Evolutionary conservation across 2,888 invertebrate genomes (phyloP).

Genomic region (Ischnus inquisitorius): DNA sequence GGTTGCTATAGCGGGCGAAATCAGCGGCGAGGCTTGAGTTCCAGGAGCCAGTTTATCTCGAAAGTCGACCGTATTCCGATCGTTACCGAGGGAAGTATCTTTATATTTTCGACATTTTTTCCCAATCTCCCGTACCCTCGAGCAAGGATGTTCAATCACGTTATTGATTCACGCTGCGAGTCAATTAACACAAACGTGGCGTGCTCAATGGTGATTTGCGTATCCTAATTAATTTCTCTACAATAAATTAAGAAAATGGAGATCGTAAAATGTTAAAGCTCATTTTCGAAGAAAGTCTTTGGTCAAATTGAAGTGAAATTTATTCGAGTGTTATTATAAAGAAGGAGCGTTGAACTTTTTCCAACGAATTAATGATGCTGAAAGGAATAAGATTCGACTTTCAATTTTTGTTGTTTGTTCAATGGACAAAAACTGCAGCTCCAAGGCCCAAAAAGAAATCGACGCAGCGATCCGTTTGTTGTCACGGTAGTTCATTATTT

Average conservation of each 20-base stretch:
- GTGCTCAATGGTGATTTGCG: background rate
- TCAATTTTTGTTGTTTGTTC: background rate
- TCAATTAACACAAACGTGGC: background rate
- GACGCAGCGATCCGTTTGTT: background rate
- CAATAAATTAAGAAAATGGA: no score
- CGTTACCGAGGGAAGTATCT: constrained; percentile 47
- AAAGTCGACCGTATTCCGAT: constrained; percentile 78
- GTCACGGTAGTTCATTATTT: background rate
- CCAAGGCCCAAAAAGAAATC: background rate
- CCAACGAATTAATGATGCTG: no score
- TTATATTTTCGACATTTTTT: constrained; percentile 31
- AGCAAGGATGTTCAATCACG: constrained; percentile 49
- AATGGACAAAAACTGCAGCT: background rate
- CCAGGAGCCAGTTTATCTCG: constrained; percentile 77
- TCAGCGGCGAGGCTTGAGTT: constrained; percentile 51
- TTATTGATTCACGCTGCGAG: background rate
- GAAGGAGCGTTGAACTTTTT: no score
- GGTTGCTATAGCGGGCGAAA: constrained; percentile 52
- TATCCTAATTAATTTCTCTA: no score
- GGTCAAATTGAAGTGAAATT: no score
- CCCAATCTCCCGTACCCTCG: constrained; percentile 8
- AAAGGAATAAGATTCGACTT: background rate
- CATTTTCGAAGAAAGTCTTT: no score
- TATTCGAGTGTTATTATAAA: no score
- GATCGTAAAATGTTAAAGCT: no score